Evolutionary conservation across 1,140 invertebrate species (phyloP), one percentile per base, ranked within the genome.

Genomic region (Tetraneura akinire): DNA sequence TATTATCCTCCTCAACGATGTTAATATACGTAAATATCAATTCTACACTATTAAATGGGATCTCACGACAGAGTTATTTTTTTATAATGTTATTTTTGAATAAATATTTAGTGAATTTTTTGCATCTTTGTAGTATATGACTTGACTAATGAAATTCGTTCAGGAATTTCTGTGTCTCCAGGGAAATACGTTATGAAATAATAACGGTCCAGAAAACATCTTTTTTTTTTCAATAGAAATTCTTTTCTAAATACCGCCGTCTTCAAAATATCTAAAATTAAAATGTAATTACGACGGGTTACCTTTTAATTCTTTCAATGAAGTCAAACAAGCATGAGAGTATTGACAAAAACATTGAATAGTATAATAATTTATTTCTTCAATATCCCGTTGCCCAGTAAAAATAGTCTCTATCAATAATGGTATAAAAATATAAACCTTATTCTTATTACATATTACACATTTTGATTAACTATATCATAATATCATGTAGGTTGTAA

Each of bases 191-290:
- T 66, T 66, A 66, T 42, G 62, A 66, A 66, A 66, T 42, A 66
- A 66, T 66, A 66, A 66, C n/a, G 62, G 62, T 42, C 62, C 14
- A 64, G 29, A 32, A 66, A 66, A 64, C 29, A 37, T 29, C 60
- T 62, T 62, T 37, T 37, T 64, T 26, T 29, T 18, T 37, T 26
- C 62, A 18, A 29, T 37, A 64, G 10, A 64, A 13, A 37, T 64
- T 64, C 32, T 21, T 64, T 37, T 64, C 62, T 37, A 3, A 37
- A 37, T 18, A 64, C 29, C 62, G 18, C 11, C 62, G n/a, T 18
- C 13, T 64, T 64, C 60, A 37, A n/a, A n/a, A n/a, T 64, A 66
- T 66, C 21, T 66, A 42, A 66, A 66, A 66, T 66, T 66, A 66
- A 42, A 42, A 66, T 42, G 62, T 42, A 66, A 66, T 66, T 42